These are phyloP conservation scores for Epirrhoe tristata DNA, from an alignment of 2,888 invertebrate species.

Conservation along the genomic window DNA sequence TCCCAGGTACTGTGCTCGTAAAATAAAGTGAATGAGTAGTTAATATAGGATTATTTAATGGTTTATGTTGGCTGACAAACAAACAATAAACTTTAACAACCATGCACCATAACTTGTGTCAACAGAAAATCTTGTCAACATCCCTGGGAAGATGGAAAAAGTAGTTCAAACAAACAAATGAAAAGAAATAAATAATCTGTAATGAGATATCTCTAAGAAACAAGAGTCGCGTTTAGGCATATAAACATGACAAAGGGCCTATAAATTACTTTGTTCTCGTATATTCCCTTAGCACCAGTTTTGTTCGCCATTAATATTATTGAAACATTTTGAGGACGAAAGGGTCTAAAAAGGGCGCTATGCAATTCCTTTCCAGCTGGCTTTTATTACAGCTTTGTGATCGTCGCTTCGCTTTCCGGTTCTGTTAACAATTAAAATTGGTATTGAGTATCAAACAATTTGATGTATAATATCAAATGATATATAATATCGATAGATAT, in stretches of 20 bases:
- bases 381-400: too few species aligned
- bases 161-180: constrained; percentile 37
- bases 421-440: too few species aligned
- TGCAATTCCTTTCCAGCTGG: too few species aligned
- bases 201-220: constrained; percentile 46
- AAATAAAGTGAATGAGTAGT: too few species aligned
- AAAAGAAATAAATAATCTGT: constrained; percentile 41
- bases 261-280: constrained; percentile 52
- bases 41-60: too few species aligned
- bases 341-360: too few species aligned
- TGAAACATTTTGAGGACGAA: neutral
- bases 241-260: constrained; percentile 57
- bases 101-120: neutral
- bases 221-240: constrained; percentile 47
- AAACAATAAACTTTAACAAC: constrained; percentile 5
- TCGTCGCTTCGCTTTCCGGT: too few species aligned
- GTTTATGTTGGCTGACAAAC: too few species aligned
- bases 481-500: too few species aligned
- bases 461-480: too few species aligned
- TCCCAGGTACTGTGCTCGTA: too few species aligned
- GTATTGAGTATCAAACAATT: too few species aligned
- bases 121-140: constrained; percentile 8
- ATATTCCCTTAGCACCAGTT: constrained; percentile 32
- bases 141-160: constrained; percentile 21
- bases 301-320: neutral